Percentiles rank a stretch among this genome's conserved stretches.
Evolutionary conservation across 2,797 vertebrate genomes (phyloP).

Genomic region (Xenopus petersii): DNA sequence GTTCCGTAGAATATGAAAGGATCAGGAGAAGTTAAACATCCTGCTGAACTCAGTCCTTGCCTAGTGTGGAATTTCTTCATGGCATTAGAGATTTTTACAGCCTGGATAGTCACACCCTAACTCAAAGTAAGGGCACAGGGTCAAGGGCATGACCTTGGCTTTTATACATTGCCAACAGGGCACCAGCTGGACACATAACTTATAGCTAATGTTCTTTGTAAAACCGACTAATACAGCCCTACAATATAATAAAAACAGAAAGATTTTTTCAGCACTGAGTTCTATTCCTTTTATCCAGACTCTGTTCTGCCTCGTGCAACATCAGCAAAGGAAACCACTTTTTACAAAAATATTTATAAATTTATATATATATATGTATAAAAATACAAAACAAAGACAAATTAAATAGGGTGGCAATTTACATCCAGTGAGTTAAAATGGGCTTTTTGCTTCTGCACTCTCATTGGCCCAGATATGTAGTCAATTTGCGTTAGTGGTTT

Average conservation of each 20-base stretch:
- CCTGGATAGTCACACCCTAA: background rate
- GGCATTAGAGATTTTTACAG: background rate
- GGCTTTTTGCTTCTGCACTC: slow-evolving; percentile 3
- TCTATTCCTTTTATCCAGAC: slow-evolving; percentile 35
- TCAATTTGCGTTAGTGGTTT: slow-evolving; percentile 9
- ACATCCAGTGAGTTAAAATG: slow-evolving; percentile 38
- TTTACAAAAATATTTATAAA: slow-evolving; percentile 44
- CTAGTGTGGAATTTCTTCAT: background rate
- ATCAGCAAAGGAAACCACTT: slow-evolving; percentile 43
- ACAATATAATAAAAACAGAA: too few species aligned
- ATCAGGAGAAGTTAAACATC: background rate
- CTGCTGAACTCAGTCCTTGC: background rate
- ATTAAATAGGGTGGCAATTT: slow-evolving; percentile 42
- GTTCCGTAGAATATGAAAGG: background rate
- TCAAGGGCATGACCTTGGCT: background rate
- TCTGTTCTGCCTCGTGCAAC: slow-evolving; percentile 47
- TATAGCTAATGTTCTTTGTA: background rate
- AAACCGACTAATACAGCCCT: too few species aligned
- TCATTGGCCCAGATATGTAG: background rate
- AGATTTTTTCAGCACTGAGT: slow-evolving; percentile 6
- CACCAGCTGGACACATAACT: background rate
- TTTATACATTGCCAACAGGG: background rate
- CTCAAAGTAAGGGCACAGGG: background rate
- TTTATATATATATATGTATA: slow-evolving; percentile 39
- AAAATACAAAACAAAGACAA: slow-evolving; percentile 43